Evolutionary conservation across 1,140 invertebrate genomes (phyloP), one percentile per base, ranked within the genome.

Genomic region (Aphaenogaster ashmeadi): DNA sequence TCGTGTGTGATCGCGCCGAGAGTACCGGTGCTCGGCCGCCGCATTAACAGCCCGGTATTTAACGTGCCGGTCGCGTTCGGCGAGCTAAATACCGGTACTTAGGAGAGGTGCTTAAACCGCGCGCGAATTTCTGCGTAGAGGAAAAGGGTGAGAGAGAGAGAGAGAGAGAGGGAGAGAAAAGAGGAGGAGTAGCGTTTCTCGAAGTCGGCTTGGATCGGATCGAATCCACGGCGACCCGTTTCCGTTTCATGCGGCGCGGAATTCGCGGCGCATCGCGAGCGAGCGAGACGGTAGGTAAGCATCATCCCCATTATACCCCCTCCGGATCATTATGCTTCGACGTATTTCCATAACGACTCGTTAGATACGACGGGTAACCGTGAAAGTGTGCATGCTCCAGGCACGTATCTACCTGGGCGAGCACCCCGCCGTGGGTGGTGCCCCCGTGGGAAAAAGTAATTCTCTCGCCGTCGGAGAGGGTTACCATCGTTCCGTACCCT

Each of bases 301-400:
- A 89, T 89, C 90, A 93, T 92, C 92, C 93, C 90, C 88, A 93
- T 92, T 94, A 94, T 33, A 11, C 1, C 41, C 41, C 36, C 92
- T 41, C 89, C 87, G 90, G 86, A 90, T 94, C 93, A 94, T 94
- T 94, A 94, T 92, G 90, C 92, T 90, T 89, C 86, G 93, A 87
- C 89, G 90, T 93, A 94, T 94, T 94, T 94, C 90, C 94, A 94
- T 94, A 94, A 94, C 92, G 93, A 93, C 90, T 92, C 89, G 91
- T 93, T 92, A 92, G 91, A 87, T 89, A 87, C 86, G 88, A 62
- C 83, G 60, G 38, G 33, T n/a, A 54, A 88, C 87, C 88, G 90
- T 69, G 86, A 87, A 89, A 71, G 58, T 52, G 69, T 74, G 66
- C 79, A 58, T 69, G 66, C 77, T 86, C 15, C 69, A 81, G 56